Evolutionary conservation across 2,888 invertebrate genomes (phyloP), one percentile per base, ranked within the genome.

Genomic region (Panopea generosa): DNA sequence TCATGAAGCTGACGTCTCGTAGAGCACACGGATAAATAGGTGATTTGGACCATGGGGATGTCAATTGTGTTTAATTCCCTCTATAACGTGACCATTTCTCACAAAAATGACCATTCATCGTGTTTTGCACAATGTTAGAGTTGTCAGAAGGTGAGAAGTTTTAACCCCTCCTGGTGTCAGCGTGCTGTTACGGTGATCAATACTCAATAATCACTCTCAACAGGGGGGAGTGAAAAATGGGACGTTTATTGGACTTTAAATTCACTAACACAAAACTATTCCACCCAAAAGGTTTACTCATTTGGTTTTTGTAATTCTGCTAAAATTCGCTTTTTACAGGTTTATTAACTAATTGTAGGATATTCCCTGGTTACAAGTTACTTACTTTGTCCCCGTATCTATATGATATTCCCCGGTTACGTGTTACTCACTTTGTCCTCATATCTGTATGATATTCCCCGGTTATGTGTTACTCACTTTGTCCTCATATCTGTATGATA

Each of bases 71-170:
- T 50, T 66, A 73, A 69, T 66, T 80, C 49, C 66, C 43, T 56
- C 57, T 43, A 29, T 55, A 72, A 76, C 29, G 59, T 77, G 73
- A 57, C 76, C 76, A 77, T 70, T 80, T 77, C 77, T 70, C 76
- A 71, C 76, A 61, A 14, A 67, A 80, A 70, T 80, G 80, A 73
- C 77, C 80, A 77, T 56, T 66, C 50, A 16, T 47, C 47, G 73
- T 69, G 76, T 76, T 70, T 70, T 38, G 29, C 24, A 57, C 76
- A 77, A 80, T 76, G 80, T 76, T 69, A 57, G 29, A 49, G 20
- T 56, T 73, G 80, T 80, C 80, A 67, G 20, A 29, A 53, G 66
- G 73, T 53, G 68, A 62, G 47, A 63, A 68, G 63, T 52, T 53
- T 59, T 63, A 62, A 50, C 56, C 59, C 56, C 33, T 59, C 52